Percentiles rank a stretch among this genome's conserved stretches.
Evolutionary conservation across 1,140 invertebrate genomes (phyloP).

Genomic region (Bombus balteatus): DNA sequence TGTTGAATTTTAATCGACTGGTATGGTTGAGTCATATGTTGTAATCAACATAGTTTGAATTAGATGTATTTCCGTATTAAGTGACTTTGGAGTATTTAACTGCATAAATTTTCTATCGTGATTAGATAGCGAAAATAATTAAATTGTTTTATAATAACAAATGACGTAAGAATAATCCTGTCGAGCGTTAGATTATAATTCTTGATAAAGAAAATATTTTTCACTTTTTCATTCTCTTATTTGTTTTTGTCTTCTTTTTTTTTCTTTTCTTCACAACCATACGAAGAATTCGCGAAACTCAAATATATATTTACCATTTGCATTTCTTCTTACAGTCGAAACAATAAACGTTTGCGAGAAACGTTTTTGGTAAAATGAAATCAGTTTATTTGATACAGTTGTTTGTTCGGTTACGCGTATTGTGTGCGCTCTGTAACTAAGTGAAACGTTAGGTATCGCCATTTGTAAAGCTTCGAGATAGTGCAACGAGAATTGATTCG

Average conservation of each 20-base stretch:
- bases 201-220: neutral
- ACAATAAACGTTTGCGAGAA: neutral
- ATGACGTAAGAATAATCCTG: neutral
- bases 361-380: neutral
- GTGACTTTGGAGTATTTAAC: neutral
- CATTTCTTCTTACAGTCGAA: neutral
- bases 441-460: conserved; percentile 27
- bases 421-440: neutral
- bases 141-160: too few relatives aligned
- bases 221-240: neutral
- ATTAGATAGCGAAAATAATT: neutral
- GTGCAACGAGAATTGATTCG: conserved; percentile 27
- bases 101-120: neutral
- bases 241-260: neutral
- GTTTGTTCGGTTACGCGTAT: neutral
- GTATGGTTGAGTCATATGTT: neutral
- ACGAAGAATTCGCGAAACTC: neutral
- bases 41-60: neutral
- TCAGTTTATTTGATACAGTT: neutral
- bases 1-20: too few relatives aligned
- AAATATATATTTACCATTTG: neutral
- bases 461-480: conserved; percentile 20
- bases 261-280: rapidly evolving
- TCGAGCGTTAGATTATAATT: neutral
- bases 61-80: too few relatives aligned